A percentile compares a stretch with the other conserved stretches of the same genome.
phyloP scores from a whole-genome alignment of 2,113 vertebrate species.

The Caloenas nicobarica region DNA sequence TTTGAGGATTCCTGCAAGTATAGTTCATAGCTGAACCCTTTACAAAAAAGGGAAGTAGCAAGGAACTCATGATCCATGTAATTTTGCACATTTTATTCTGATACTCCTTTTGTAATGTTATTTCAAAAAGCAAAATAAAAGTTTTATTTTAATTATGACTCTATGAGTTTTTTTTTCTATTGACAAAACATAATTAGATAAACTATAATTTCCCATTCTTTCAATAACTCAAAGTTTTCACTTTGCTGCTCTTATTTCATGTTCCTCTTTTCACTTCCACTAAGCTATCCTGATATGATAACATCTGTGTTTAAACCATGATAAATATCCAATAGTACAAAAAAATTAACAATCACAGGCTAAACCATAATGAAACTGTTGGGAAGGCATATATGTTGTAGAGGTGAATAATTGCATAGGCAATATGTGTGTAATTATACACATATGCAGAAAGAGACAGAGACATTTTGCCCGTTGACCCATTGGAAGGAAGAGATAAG shows the following conservation, averaged over 20 bases:
- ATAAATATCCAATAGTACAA: background rate
- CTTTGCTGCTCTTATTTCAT: background rate
- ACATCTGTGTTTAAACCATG: background rate
- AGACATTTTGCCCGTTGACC: background rate
- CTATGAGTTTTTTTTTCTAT: background rate
- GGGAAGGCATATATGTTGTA: background rate
- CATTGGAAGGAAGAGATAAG: background rate
- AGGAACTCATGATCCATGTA: background rate
- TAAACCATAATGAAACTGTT: background rate
- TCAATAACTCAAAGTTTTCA: background rate
- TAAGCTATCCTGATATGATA: background rate
- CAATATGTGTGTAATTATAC: background rate
- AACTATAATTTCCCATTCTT: background rate
- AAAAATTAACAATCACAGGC: background rate
- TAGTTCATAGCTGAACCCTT: background rate
- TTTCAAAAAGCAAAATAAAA: constrained; percentile 51
- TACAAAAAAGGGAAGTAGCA: background rate
- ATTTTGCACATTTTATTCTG: constrained; percentile 24
- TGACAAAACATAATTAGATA: background rate
- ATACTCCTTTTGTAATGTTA: background rate
- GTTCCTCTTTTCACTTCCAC: background rate
- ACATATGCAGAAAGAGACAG: background rate
- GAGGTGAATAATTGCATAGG: background rate
- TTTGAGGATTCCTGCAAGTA: background rate
- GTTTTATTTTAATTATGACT: background rate